These are phyloP conservation scores for Halichondria panicea DNA, from an alignment of 37 sponge, comb jelly and placozoan species.

Conservation along the genomic window DNA sequence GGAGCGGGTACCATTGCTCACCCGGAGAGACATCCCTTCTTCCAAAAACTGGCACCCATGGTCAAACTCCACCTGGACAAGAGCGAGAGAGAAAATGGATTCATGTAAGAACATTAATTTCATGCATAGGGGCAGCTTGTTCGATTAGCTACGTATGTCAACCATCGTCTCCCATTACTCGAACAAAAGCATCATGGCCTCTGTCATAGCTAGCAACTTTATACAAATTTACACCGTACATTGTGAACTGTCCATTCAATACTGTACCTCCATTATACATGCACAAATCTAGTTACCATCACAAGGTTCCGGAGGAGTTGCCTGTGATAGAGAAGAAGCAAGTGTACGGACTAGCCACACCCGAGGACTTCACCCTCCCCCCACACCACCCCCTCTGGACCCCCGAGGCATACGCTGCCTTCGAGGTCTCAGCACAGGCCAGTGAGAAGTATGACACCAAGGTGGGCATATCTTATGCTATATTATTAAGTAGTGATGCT, in stretches of 20 bases:
- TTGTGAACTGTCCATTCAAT: not conserved
- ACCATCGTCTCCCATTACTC: not conserved
- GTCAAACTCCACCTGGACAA: constrained; percentile 86
- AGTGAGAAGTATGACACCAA: constrained; percentile 56
- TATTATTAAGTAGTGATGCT: no score
- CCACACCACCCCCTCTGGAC: constrained; percentile 93
- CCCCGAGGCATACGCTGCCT: constrained; percentile 80
- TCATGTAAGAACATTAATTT: constrained; percentile 74
- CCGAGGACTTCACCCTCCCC: constrained; percentile 89
- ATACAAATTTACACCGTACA: not conserved
- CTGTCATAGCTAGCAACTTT: not conserved
- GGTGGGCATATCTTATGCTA: no score
- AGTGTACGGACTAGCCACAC: constrained; percentile 91
- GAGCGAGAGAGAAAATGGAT: constrained; percentile 94
- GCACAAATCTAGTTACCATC: constrained; percentile 79
- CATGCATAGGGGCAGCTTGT: no score
- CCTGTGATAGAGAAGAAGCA: constrained; percentile 82
- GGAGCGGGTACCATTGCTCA: constrained; percentile 89
- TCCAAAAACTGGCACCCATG: constrained; percentile 90
- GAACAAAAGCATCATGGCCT: not conserved
- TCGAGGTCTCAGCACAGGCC: constrained; percentile 54
- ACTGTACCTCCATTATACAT: not conserved
- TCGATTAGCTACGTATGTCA: not conserved
- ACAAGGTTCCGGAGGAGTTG: constrained; percentile 91
- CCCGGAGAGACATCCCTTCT: constrained; percentile 95